Percentiles rank a stretch among this genome's conserved stretches.
phyloP scores from a whole-genome alignment of 2,888 invertebrate species.

The Apamea sordens region DNA sequence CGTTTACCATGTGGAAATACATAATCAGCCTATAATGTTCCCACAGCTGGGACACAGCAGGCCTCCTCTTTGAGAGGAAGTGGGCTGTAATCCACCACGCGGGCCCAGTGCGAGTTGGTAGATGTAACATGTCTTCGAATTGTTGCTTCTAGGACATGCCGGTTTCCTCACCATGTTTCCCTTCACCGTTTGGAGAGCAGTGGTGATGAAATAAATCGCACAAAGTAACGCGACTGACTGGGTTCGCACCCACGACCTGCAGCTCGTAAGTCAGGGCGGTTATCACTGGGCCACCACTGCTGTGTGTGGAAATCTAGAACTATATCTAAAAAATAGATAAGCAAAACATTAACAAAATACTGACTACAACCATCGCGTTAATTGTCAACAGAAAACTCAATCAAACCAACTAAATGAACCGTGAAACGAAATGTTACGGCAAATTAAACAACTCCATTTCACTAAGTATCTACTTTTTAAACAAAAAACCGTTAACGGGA shows the following conservation, averaged over 20 bases:
- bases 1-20: background rate
- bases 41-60: no score
- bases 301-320: background rate
- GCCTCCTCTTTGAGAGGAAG: no score
- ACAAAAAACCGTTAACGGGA: constrained; percentile 38
- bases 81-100: no score
- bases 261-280: no score
- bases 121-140: no score
- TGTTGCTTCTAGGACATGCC: no score
- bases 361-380: background rate
- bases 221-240: background rate
- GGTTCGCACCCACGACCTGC: background rate
- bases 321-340: background rate
- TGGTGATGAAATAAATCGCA: background rate
- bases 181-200: background rate
- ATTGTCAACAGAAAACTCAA: constrained; percentile 23
- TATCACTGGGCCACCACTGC: background rate
- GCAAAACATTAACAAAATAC: background rate
- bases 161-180: background rate
- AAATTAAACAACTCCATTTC: constrained; percentile 54
- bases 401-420: constrained; percentile 23
- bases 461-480: constrained; percentile 22
- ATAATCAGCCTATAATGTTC: no score
- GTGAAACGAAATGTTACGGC: constrained; percentile 55
- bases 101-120: no score